phyloP scores from a whole-genome alignment of 2,797 vertebrate genomes.

The Lates japonicus region DNA sequence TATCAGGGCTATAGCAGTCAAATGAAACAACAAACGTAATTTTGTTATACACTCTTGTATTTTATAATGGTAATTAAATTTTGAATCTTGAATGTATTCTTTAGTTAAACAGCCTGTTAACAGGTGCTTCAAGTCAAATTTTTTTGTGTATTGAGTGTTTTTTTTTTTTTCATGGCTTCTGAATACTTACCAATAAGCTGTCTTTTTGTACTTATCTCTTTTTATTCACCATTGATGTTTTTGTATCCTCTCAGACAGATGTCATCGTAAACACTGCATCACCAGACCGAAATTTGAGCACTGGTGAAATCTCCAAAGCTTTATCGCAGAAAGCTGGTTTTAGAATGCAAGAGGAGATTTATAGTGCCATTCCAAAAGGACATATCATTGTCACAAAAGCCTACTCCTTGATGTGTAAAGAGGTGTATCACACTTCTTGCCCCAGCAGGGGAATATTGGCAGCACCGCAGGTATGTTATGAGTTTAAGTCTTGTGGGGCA shows the following conservation, averaged over 20 bases:
- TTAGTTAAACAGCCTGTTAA: not conserved
- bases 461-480: slow-evolving; percentile 56
- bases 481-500: not conserved
- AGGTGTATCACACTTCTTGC: slow-evolving; percentile 83
- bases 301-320: slow-evolving; percentile 23
- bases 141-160: not conserved
- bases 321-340: slow-evolving; percentile 76
- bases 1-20: no score
- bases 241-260: slow-evolving; percentile 80
- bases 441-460: fast-evolving
- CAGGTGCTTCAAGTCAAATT: not conserved
- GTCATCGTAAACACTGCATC: slow-evolving; percentile 86
- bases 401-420: slow-evolving; percentile 45
- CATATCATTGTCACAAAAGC: slow-evolving; percentile 52
- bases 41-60: no score
- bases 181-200: not conserved
- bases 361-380: fast-evolving
- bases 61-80: no score
- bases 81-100: no score
- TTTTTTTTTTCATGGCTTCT: not conserved
- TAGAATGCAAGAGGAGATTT: slow-evolving; percentile 65
- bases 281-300: fast-evolving
- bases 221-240: not conserved
- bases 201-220: not conserved
- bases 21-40: no score